These are phyloP conservation scores for Calephelis nemesis DNA, from an alignment of 1,140 invertebrate genomes.

Conservation along the genomic window DNA sequence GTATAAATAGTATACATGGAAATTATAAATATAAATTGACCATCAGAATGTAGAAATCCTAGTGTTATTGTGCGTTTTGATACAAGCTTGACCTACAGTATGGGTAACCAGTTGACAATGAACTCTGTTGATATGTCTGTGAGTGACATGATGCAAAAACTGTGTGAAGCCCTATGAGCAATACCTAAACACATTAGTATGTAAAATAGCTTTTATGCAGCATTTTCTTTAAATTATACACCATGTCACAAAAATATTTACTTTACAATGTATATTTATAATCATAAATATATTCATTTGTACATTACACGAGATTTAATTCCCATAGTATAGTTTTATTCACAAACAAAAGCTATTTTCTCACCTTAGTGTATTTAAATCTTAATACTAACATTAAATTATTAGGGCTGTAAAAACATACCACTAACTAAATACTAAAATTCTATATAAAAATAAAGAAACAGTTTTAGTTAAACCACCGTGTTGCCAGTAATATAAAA, in stretches of 20 bases:
- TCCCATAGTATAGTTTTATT: slow-evolving; percentile 52
- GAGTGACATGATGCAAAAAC: slow-evolving; percentile 70
- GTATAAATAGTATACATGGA: not conserved
- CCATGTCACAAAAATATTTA: slow-evolving; percentile 75
- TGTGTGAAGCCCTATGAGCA: slow-evolving; percentile 58
- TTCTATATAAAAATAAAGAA: slow-evolving; percentile 25
- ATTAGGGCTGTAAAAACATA: slow-evolving; percentile 63
- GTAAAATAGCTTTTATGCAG: slow-evolving; percentile 51
- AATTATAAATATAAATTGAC: not conserved
- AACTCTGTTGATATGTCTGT: slow-evolving; percentile 52
- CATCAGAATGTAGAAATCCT: not conserved
- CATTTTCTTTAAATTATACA: slow-evolving; percentile 58
- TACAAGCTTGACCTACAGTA: slow-evolving; percentile 31
- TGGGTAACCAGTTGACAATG: slow-evolving; percentile 42
- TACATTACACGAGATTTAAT: slow-evolving; percentile 67
- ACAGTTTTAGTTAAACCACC: slow-evolving; percentile 28
- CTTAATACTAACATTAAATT: slow-evolving; percentile 41
- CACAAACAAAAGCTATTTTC: slow-evolving; percentile 50
- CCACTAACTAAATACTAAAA: slow-evolving; percentile 37
- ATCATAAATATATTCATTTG: slow-evolving; percentile 72
- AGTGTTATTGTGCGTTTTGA: slow-evolving; percentile 48
- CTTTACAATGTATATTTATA: slow-evolving; percentile 66
- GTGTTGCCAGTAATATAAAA: not conserved
- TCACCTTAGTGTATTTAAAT: slow-evolving; percentile 46
- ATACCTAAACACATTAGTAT: slow-evolving; percentile 43